phyloP scores from a whole-genome alignment of 1,140 invertebrate species.

The Druon quercuslanigerum region DNA sequence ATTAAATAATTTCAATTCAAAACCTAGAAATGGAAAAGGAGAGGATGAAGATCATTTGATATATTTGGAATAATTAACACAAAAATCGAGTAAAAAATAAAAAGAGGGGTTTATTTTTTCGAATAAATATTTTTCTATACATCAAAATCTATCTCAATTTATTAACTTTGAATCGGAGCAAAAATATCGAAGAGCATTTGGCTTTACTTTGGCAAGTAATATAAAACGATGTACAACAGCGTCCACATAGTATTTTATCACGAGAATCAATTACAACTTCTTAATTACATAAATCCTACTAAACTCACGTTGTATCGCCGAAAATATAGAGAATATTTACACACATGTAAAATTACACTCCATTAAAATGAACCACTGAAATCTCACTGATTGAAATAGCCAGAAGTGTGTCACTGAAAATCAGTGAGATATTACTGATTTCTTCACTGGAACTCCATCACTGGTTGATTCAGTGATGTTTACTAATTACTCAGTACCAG shows the following conservation, averaged over 20 bases:
- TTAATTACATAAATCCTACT: slow-evolving; percentile 18
- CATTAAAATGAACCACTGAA: too few relatives aligned
- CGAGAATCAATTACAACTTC: slow-evolving; percentile 7
- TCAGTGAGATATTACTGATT: too few relatives aligned
- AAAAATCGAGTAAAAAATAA: background rate
- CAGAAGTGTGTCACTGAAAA: too few relatives aligned
- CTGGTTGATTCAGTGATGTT: too few relatives aligned
- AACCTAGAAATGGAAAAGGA: too few relatives aligned
- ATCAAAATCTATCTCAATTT: slow-evolving; percentile 30
- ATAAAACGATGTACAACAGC: slow-evolving; percentile 20
- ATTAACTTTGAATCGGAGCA: slow-evolving; percentile 27
- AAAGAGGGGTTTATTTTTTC: background rate
- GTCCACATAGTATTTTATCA: background rate
- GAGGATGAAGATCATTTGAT: too few relatives aligned
- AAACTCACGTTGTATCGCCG: slow-evolving; percentile 3
- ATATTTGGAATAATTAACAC: background rate
- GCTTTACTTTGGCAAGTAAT: slow-evolving; percentile 25
- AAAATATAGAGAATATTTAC: slow-evolving; percentile 24
- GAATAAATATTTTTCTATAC: slow-evolving; percentile 8
- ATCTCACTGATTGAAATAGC: too few relatives aligned
- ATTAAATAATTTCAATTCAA: background rate
- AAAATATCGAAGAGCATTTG: slow-evolving; percentile 27
- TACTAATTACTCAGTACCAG: too few relatives aligned
- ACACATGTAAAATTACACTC: slow-evolving; percentile 4
- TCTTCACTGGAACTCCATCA: too few relatives aligned